Conservation (phyloP, 1,140 invertebrate species). For the Tachypleus tridentatus region DNA sequence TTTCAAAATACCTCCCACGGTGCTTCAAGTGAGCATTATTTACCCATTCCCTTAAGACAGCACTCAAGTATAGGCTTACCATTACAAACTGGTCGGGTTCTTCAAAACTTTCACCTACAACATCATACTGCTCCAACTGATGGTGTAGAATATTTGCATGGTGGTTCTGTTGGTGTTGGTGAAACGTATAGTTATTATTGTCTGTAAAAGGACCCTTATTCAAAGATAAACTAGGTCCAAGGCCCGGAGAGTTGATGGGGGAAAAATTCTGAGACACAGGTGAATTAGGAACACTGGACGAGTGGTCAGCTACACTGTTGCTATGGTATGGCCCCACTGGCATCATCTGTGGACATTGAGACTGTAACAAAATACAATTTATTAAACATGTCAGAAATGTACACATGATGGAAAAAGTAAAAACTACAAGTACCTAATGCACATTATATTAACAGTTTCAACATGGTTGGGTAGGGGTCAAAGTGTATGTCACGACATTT, state of each 20-base stretch:
- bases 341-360: constrained; percentile 23
- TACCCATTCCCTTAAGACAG: no score
- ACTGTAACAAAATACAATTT: no score
- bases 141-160: constrained; percentile 60
- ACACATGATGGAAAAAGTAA: no score
- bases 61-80: no score
- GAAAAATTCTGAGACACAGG: constrained; percentile 42
- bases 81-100: no score
- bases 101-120: constrained; percentile 43
- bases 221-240: constrained; percentile 30
- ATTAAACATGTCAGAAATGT: no score
- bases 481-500: no score
- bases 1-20: no score
- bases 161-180: constrained; percentile 42
- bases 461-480: no score
- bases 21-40: no score
- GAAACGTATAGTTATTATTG: constrained; percentile 28
- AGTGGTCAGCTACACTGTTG: constrained; percentile 35
- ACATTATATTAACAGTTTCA: no score
- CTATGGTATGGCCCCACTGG: constrained; percentile 38
- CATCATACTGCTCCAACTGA: constrained; percentile 84
- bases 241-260: constrained; percentile 38
- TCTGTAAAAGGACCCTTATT: constrained; percentile 28
- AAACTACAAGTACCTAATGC: no score
- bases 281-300: constrained; percentile 41